Conservation (phyloP, 2,113 vertebrate genomes). For the Passer domesticus region DNA sequence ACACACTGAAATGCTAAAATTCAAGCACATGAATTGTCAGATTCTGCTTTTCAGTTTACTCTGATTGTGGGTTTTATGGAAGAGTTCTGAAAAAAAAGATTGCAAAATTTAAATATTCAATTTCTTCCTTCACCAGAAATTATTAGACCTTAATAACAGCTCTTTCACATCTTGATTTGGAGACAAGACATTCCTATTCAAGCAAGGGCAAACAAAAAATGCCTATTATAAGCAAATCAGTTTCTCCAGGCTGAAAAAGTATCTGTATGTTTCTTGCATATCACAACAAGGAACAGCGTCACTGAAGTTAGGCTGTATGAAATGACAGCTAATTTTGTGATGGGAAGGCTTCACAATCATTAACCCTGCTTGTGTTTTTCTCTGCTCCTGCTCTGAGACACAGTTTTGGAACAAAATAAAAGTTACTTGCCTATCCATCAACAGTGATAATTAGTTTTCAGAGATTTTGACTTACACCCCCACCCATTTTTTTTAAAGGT, state of each 20-base stretch:
- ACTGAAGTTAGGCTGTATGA: not conserved
- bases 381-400: not conserved
- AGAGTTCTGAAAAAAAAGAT: not conserved
- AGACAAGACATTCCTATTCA: not conserved
- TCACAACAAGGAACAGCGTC: not conserved
- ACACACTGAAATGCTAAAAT: not conserved
- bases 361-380: not conserved
- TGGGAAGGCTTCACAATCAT: not conserved
- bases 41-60: not conserved
- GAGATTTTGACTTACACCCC: not conserved
- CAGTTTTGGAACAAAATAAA: not conserved
- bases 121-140: not conserved
- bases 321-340: not conserved
- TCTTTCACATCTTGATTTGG: not conserved
- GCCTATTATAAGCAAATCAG: not conserved
- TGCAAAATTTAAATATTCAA: not conserved
- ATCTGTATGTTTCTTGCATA: not conserved
- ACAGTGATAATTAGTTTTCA: not conserved
- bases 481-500: rapidly evolving
- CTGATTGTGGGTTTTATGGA: not conserved
- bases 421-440: not conserved
- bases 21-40: not conserved
- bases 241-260: not conserved
- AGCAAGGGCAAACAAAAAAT: not conserved
- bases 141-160: not conserved